Evolutionary conservation across 2,888 invertebrate genomes (phyloP).

Genomic region (Lysandra bellargus): DNA sequence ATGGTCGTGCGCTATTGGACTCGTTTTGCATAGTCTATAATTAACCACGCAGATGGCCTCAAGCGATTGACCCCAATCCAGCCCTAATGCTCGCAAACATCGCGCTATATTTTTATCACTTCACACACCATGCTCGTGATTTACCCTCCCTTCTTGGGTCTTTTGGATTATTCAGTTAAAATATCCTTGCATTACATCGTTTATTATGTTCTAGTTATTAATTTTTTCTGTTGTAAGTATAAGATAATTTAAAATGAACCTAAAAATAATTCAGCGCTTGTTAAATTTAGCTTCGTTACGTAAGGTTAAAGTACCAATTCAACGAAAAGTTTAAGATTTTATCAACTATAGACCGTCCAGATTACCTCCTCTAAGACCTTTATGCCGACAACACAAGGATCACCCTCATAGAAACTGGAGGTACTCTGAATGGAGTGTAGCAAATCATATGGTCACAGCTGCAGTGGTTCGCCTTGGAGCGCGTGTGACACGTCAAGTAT

Average conservation of each 20-base stretch:
- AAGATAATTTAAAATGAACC: not conserved
- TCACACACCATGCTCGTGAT: constrained; percentile 54
- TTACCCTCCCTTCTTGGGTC: constrained; percentile 3
- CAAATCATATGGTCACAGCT: constrained; percentile 1
- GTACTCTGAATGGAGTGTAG: not conserved
- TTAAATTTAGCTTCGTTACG: not conserved
- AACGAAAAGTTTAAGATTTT: not conserved
- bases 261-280: not conserved
- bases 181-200: not conserved
- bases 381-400: not conserved
- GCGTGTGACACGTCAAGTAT: constrained; percentile 33
- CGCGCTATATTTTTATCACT: constrained; percentile 71
- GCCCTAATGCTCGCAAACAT: constrained; percentile 67
- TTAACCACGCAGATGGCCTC: constrained; percentile 77
- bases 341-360: not conserved
- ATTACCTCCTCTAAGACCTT: not conserved
- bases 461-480: constrained; percentile 63
- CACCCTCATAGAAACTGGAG: not conserved
- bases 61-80: constrained; percentile 77
- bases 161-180: not conserved
- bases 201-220: not conserved
- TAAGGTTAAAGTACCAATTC: not conserved
- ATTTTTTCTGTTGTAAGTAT: not conserved
- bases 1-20: constrained; percentile 63
- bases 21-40: constrained; percentile 70